Evolutionary conservation across 2,888 invertebrate genomes (phyloP), one percentile per base, ranked within the genome.

Genomic region (Plusia festucae): DNA sequence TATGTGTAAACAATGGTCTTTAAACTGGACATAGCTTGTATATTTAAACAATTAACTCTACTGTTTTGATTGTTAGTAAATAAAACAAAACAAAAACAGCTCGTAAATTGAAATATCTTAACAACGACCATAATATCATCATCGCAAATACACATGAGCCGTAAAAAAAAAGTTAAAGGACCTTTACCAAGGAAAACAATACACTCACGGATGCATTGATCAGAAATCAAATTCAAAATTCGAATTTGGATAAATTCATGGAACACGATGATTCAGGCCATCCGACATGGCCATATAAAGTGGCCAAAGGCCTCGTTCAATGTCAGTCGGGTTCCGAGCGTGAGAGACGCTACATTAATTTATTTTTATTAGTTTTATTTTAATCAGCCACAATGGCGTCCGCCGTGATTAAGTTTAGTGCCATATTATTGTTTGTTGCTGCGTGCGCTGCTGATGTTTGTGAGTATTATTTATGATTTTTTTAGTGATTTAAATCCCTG

Each of bases 351-450:
- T 72, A 79, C 80, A 78, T 79, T 72, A 65, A 53, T 53, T 62
- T 56, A 46, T 16, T 82, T 78, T 82, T 24, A 81, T 82, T 82
- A 76, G 81, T 77, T 79, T 83, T 76, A 80, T 82, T 85, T 78
- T 75, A 82, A 81, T 72, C 71, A 78, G 86, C 82, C 87, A 79
- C 80, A 65, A 94, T 94, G 94, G 88, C 92, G 86, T 92, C 93
- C 78, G 87, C 91, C 86, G 92, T 94, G 89, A 87, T 94, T 65
- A 93, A 89, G 90, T 91, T 95, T 74, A 90, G 94, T 95, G 94
- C 90, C 87, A 85, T 95, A 87, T 85, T 94, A 71, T 81, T 94
- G 87, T 84, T 94, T 76, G 77, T 92, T 69, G 90, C 86, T 78
- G 88, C 87, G 68, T 88, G 88, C 79, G 80, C 84, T 57, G 94